Percentiles rank a stretch among this genome's conserved stretches.
phyloP scores from a whole-genome alignment of 2,888 invertebrate genomes.

The Sussaba pulchella region DNA sequence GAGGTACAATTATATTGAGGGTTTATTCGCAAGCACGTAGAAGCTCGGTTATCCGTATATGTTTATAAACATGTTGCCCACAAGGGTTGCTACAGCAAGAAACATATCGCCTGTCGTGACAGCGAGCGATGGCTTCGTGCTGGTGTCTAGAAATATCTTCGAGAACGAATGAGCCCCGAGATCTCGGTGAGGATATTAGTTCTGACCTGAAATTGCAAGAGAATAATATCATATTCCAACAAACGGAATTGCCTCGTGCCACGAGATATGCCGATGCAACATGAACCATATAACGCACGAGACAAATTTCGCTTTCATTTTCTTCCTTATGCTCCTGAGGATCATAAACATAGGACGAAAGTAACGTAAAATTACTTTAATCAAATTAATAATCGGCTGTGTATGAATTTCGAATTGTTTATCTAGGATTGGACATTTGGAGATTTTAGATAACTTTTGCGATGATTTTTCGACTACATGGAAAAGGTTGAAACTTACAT shows the following conservation, averaged over 20 bases:
- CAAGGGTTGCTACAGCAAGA: constrained; percentile 16
- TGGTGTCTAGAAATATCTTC: constrained; percentile 63
- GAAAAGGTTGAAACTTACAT: no score
- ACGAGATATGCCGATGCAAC: constrained; percentile 48
- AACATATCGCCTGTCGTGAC: constrained; percentile 61
- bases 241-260: constrained; percentile 58
- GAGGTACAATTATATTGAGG: constrained; percentile 28
- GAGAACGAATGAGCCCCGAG: constrained; percentile 56
- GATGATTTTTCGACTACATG: no score
- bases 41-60: constrained; percentile 5
- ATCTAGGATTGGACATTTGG: no score
- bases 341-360: no score
- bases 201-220: constrained; percentile 61
- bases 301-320: constrained; percentile 2
- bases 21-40: constrained; percentile 14
- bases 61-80: constrained; percentile 2
- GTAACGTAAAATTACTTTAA: no score
- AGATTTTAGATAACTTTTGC: no score
- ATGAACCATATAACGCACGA: constrained; percentile 1
- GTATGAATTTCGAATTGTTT: no score
- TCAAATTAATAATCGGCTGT: no score
- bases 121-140: constrained; percentile 55
- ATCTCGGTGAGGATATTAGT: constrained; percentile 63
- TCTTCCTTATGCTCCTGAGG: no score
- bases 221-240: constrained; percentile 64